Evolutionary conservation across 2,113 vertebrate genomes (phyloP).

Genomic region (Dromaius novaehollandiae): DNA sequence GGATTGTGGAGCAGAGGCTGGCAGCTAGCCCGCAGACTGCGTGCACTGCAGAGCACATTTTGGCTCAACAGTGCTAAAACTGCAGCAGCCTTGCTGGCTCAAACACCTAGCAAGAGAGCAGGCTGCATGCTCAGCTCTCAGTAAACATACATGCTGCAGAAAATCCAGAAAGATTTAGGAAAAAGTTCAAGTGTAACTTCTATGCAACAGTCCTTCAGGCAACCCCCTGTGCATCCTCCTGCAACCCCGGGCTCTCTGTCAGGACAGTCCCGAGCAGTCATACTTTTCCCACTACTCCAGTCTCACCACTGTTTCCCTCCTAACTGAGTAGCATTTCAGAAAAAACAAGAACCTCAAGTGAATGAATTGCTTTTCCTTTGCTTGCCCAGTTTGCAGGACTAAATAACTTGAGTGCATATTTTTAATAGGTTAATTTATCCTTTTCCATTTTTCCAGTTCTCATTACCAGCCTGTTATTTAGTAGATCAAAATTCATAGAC

Average conservation of each 20-base stretch:
- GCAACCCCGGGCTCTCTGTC: not conserved
- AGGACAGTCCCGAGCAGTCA: too few species aligned
- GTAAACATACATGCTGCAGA: not conserved
- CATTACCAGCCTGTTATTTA: not conserved
- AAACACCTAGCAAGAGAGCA: not conserved
- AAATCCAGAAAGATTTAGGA: not conserved
- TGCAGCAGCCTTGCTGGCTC: not conserved
- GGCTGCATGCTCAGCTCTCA: not conserved
- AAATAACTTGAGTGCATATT: not conserved
- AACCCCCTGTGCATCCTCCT: fast-evolving
- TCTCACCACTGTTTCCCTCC: not conserved
- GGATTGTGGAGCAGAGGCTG: not conserved
- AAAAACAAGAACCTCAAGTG: not conserved
- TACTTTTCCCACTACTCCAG: not conserved
- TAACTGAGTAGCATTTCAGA: not conserved
- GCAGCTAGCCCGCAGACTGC: not conserved
- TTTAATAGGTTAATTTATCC: not conserved
- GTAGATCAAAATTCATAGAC: not conserved
- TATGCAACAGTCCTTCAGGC: not conserved
- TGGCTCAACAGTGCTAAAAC: not conserved
- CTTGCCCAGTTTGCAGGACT: not conserved
- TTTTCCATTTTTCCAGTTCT: not conserved
- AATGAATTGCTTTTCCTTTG: not conserved
- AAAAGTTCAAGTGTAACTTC: not conserved
- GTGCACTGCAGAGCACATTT: not conserved